Evolutionary conservation across 2,888 invertebrate genomes (phyloP).

Genomic region (Lithophane semibrunnea): DNA sequence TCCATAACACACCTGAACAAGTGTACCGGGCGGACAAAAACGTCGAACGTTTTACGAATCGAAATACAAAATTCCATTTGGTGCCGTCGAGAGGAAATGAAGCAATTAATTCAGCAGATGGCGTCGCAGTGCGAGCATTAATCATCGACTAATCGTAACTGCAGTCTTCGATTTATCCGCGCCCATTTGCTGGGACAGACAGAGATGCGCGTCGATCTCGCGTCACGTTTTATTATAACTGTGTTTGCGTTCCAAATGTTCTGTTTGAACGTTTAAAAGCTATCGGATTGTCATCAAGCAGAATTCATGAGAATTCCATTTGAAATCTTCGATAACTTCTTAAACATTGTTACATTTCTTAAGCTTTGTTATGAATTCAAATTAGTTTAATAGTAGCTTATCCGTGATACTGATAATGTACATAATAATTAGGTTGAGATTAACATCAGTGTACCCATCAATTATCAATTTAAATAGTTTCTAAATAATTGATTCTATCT

Average conservation of each 20-base stretch:
- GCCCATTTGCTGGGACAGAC: constrained; percentile 73
- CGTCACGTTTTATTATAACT: constrained; percentile 65
- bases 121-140: constrained; percentile 89
- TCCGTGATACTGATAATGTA: constrained; percentile 44
- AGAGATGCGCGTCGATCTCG: constrained; percentile 67
- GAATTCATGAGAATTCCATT: constrained; percentile 56
- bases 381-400: constrained; percentile 52
- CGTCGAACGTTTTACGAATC: constrained; percentile 83
- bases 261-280: constrained; percentile 63
- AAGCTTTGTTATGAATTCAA: constrained; percentile 44
- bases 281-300: constrained; percentile 65
- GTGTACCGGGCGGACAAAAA: constrained; percentile 83
- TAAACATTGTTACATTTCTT: constrained; percentile 32
- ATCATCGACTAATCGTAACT: constrained; percentile 90
- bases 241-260: constrained; percentile 64
- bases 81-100: constrained; percentile 89
- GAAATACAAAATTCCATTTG: constrained; percentile 90
- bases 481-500: constrained; percentile 46
- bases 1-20: constrained; percentile 85
- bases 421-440: constrained; percentile 47
- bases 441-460: constrained; percentile 45
- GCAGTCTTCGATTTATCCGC: constrained; percentile 90
- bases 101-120: constrained; percentile 91
- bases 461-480: constrained; percentile 45
- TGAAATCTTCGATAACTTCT: constrained; percentile 55